These are phyloP conservation scores for Hanleya hanleyi DNA, from an alignment of 2,888 invertebrate species.

Conservation along the genomic window DNA sequence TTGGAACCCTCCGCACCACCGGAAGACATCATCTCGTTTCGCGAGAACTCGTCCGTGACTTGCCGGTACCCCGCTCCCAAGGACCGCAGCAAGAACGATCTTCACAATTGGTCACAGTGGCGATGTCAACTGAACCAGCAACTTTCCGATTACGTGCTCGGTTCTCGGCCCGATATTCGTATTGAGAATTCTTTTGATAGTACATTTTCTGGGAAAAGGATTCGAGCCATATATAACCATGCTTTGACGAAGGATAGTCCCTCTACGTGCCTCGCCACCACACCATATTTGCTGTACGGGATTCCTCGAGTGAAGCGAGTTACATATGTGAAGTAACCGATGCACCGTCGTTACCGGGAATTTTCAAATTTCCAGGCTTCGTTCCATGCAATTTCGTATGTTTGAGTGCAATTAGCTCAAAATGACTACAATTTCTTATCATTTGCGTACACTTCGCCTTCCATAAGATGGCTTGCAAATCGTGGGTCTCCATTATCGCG, in stretches of 20 bases:
- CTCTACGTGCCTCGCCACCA: not conserved
- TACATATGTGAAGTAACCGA: too few species aligned
- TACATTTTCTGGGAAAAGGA: not conserved
- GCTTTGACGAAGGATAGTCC: not conserved
- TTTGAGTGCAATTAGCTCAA: too few species aligned
- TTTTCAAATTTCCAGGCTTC: too few species aligned
- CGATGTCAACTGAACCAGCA: not conserved
- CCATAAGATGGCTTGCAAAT: too few species aligned
- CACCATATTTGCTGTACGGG: not conserved
- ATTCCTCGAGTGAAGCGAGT: not conserved
- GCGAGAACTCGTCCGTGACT: not conserved
- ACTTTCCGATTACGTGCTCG: not conserved
- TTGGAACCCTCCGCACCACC: not conserved
- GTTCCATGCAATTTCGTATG: too few species aligned
- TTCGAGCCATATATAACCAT: not conserved
- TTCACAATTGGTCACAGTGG: slow-evolving; percentile 2
- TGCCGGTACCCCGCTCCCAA: not conserved
- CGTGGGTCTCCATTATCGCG: too few species aligned
- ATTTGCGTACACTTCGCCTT: too few species aligned
- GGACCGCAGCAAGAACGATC: not conserved
- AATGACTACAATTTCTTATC: too few species aligned
- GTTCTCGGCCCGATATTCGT: not conserved
- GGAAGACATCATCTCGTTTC: not conserved
- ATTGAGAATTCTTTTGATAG: not conserved
- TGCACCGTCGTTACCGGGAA: too few species aligned